Conservation (phyloP, 2,113 vertebrate species). For the Gymnobelideus leadbeateri region DNA sequence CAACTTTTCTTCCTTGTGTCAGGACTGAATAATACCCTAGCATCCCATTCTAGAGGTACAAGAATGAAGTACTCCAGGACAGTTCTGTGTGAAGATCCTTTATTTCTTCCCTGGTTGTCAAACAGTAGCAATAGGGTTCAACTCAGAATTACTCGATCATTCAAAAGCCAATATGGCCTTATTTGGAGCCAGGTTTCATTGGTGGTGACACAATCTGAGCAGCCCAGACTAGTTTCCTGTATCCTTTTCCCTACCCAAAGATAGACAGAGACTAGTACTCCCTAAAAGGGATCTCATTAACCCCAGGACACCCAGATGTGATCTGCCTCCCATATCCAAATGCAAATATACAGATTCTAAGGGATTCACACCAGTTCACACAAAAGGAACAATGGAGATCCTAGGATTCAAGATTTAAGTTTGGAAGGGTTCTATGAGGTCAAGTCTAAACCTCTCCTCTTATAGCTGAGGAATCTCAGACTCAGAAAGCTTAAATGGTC, state of each 20-base stretch:
- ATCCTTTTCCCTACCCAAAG: not conserved
- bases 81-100: not conserved
- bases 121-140: not conserved
- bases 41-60: not conserved
- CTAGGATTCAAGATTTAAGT: not conserved
- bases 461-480: not conserved
- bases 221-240: not conserved
- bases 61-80: not conserved
- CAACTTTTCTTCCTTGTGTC: not conserved
- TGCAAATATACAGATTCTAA: not conserved
- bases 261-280: not conserved
- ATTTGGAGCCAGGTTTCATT: not conserved
- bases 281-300: not conserved
- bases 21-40: not conserved
- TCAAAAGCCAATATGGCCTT: not conserved
- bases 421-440: not conserved
- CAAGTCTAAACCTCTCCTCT: not conserved
- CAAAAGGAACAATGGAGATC: not conserved
- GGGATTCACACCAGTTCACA: not conserved
- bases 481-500: not conserved
- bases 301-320: not conserved
- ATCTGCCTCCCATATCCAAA: not conserved
- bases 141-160: not conserved
- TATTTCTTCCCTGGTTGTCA: not conserved
- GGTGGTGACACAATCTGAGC: not conserved